Evolutionary conservation across 2,888 invertebrate species (phyloP), one percentile per base, ranked within the genome.

Genomic region (Parochlus steinenii): DNA sequence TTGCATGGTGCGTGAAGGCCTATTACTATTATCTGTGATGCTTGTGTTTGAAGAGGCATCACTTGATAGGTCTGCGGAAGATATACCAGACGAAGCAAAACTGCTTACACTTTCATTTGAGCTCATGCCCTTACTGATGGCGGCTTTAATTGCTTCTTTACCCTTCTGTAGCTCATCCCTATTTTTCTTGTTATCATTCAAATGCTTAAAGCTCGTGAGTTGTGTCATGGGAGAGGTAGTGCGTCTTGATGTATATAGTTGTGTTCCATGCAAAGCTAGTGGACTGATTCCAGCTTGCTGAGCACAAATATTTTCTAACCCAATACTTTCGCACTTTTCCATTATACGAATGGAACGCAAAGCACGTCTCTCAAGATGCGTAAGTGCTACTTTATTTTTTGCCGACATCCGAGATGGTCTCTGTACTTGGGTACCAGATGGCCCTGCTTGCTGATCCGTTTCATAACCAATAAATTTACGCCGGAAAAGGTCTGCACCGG

Each of bases 211-310:
- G 47, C 79, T 81, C 31, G 76, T 77, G 33, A 82, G 54, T 57
- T 81, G 81, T 42, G 79, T 73, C 74, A 83, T 78, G 2, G 81
- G 81, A 50, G 81, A 81, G 41, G 73, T 72, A 39, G 74, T 65
- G 5, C 73, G 65, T 1, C 65, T 58, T 23, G 66, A 51, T 2
- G 65, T 66, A 58, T 55, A 77, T 49, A 69, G 49, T 16, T 36
- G 29, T 15, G 74, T 69, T 29, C 69, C 70, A 42, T 67, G 70
- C 15, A 71, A 52, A 7, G 72, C 69, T 4, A 78, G 56, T 20
- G 76, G 69, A 10, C 73, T 67, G 6, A 74, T 65, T 4, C 63
- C 60, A 19, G 59, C 67, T 1, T 67, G 65, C 11, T 71, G 67
- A 12, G 20, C 69, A 60, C 75, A 73, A 27, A 76, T 65, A 43